Percentiles rank a stretch among this genome's conserved stretches.
Conservation (phyloP, 2,888 invertebrate genomes). For the Adela reaumurella region DNA sequence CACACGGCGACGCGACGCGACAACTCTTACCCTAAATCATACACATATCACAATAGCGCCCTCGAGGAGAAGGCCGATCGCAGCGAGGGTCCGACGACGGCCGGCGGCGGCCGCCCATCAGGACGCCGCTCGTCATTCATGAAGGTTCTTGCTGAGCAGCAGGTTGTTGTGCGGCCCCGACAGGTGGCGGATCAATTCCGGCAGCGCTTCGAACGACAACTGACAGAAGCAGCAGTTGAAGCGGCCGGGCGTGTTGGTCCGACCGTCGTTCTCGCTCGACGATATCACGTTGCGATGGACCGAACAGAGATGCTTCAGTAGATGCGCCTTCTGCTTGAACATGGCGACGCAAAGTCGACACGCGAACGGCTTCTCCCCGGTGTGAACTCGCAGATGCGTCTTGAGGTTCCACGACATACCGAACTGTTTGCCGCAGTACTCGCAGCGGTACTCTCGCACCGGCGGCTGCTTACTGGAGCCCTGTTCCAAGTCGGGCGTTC, state of each 20-base stretch:
- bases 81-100: slow-evolving; percentile 41
- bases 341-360: slow-evolving; percentile 86
- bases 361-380: slow-evolving; percentile 86
- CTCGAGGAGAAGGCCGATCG: slow-evolving; percentile 36
- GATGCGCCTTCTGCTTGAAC: slow-evolving; percentile 89
- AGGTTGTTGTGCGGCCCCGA: slow-evolving; percentile 87
- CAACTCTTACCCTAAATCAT: slow-evolving; percentile 31
- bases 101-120: slow-evolving; percentile 37
- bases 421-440: slow-evolving; percentile 87
- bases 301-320: slow-evolving; percentile 83
- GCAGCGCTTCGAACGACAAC: slow-evolving; percentile 79
- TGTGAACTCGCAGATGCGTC: slow-evolving; percentile 83
- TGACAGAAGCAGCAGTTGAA: slow-evolving; percentile 89
- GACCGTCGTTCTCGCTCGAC: slow-evolving; percentile 70
- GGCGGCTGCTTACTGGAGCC: slow-evolving; percentile 59
- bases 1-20: neutral
- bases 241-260: slow-evolving; percentile 58
- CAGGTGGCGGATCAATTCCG: slow-evolving; percentile 81
- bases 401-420: slow-evolving; percentile 93
- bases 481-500: slow-evolving; percentile 46
- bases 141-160: slow-evolving; percentile 81
- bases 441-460: slow-evolving; percentile 82
- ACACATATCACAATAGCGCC: slow-evolving; percentile 55
- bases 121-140: slow-evolving; percentile 57
- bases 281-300: slow-evolving; percentile 87